phyloP scores from a whole-genome alignment of 2,113 vertebrate species.

The Thryonomys swinderianus region DNA sequence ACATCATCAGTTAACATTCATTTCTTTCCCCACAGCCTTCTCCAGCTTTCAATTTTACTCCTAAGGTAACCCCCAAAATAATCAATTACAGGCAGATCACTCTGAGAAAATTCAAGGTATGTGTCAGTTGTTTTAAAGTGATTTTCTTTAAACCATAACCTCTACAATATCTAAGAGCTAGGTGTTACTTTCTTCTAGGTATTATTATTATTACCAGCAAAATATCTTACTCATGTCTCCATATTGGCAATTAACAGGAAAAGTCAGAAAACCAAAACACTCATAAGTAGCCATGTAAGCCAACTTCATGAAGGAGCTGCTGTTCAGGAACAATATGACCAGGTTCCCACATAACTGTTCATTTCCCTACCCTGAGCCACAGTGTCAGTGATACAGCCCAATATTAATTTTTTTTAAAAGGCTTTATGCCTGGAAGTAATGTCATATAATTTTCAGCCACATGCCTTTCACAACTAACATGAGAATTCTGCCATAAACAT shows the following conservation, averaged over 20 bases:
- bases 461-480: not conserved
- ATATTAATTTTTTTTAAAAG: not conserved
- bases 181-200: not conserved
- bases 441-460: slow-evolving; percentile 2
- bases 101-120: not conserved
- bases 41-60: slow-evolving; percentile 25
- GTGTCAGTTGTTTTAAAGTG: not conserved
- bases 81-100: not conserved
- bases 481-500: not conserved
- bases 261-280: slow-evolving; percentile 6
- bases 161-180: not conserved
- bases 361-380: slow-evolving; percentile 19
- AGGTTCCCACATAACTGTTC: not conserved
- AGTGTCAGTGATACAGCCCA: not conserved
- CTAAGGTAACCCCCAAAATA: not conserved
- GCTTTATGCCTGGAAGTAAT: not conserved
- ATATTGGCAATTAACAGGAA: not conserved
- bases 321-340: not conserved
- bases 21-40: slow-evolving; percentile 10
- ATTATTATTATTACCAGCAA: not conserved
- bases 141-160: not conserved
- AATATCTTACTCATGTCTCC: not conserved
- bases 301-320: slow-evolving; percentile 19
- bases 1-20: slow-evolving; percentile 6
- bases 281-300: not conserved